phyloP scores from a whole-genome alignment of 2,888 invertebrate species.

The Euproctis similis region DNA sequence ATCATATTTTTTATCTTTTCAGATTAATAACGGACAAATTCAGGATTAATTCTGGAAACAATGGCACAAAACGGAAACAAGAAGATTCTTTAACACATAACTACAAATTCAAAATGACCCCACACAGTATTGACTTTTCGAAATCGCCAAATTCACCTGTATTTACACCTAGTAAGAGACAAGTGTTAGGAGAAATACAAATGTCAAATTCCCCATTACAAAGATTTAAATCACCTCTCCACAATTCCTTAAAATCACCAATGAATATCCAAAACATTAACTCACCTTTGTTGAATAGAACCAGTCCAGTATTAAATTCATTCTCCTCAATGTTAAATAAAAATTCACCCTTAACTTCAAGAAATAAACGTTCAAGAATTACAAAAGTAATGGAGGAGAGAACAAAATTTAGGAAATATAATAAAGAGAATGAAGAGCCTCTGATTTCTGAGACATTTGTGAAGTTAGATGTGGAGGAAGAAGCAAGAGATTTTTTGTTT shows the following conservation, averaged over 20 bases:
- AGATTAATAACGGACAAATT: constrained; percentile 73
- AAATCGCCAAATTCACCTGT: constrained; percentile 39
- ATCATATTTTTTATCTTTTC: constrained; percentile 34
- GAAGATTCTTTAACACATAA: constrained; percentile 48
- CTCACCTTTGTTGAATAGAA: constrained; percentile 26
- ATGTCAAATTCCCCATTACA: constrained; percentile 36
- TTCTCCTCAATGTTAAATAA: constrained; percentile 12
- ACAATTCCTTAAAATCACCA: constrained; percentile 24
- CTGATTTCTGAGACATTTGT: constrained; percentile 37
- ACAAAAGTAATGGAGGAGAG: constrained; percentile 54
- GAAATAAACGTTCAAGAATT: constrained; percentile 39
- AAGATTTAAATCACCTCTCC: constrained; percentile 30
- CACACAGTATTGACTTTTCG: constrained; percentile 51
- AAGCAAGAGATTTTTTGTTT: constrained; percentile 54
- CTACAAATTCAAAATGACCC: constrained; percentile 60
- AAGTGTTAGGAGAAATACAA: constrained; percentile 47
- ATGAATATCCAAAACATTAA: constrained; percentile 9
- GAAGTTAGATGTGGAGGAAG: constrained; percentile 56
- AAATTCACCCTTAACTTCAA: constrained; percentile 30
- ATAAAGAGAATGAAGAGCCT: constrained; percentile 47
- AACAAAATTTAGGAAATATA: constrained; percentile 46
- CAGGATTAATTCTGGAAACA: constrained; percentile 68
- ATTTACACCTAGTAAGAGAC: constrained; percentile 36
- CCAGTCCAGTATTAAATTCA: constrained; percentile 13
- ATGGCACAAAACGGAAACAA: constrained; percentile 56